These are phyloP conservation scores for Adineta ricciae DNA, from an alignment of 2,888 invertebrate genomes.

Conservation along the genomic window DNA sequence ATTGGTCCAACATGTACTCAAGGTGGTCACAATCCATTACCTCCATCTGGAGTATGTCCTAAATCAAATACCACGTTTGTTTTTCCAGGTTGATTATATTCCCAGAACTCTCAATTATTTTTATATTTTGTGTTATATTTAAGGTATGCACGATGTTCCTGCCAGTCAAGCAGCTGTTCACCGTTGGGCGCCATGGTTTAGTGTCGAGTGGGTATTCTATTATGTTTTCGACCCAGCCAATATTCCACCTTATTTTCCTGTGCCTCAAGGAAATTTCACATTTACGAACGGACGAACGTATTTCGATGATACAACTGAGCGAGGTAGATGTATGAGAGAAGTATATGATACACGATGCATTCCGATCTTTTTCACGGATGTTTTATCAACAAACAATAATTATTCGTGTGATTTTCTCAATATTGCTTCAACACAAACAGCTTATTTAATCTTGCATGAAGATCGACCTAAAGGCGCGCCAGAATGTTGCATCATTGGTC, in stretches of 20 bases:
- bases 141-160: slow-evolving; percentile 3
- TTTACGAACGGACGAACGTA: neutral
- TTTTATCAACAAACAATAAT: neutral
- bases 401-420: slow-evolving; percentile 2
- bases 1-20: slow-evolving; percentile 5
- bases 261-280: neutral
- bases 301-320: neutral
- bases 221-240: neutral
- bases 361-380: neutral
- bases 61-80: neutral
- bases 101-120: too few species aligned
- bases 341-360: neutral
- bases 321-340: neutral
- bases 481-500: neutral
- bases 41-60: neutral
- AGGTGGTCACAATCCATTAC: neutral
- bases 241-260: neutral
- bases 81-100: slow-evolving; percentile 15
- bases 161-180: neutral
- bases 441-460: neutral
- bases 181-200: neutral
- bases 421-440: neutral
- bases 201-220: neutral
- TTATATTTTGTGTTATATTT: too few species aligned
- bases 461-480: neutral